A percentile compares a stretch with the other conserved stretches of the same genome.
These are phyloP conservation scores for Nyctereutes procyonoides DNA, from an alignment of 2,113 vertebrate species.

Conservation along the genomic window DNA sequence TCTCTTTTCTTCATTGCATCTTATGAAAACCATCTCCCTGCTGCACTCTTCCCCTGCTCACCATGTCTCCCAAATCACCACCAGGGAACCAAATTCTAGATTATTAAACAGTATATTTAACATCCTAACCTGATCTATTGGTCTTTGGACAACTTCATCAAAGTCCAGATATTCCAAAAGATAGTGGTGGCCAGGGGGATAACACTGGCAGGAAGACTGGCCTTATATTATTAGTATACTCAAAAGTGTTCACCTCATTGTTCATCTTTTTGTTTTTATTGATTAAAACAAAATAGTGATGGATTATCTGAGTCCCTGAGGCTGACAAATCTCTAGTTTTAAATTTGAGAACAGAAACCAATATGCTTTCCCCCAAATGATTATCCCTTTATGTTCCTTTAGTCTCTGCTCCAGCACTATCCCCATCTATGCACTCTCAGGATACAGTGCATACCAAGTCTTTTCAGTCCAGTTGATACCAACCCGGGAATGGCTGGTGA, in stretches of 20 bases:
- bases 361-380: not conserved
- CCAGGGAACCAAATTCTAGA: not conserved
- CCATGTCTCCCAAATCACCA: not conserved
- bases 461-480: not conserved
- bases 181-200: not conserved
- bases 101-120: not conserved
- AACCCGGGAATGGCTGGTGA: not conserved
- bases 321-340: not conserved
- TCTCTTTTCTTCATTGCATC: not conserved
- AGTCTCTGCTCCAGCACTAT: not conserved
- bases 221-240: not conserved
- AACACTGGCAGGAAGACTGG: not conserved
- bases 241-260: not conserved
- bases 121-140: not conserved
- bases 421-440: not conserved
- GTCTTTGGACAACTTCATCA: not conserved
- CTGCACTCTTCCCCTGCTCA: not conserved
- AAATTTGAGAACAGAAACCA: not conserved
- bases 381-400: not conserved
- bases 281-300: not conserved
- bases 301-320: not conserved
- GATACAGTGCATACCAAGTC: not conserved
- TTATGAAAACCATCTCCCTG: not conserved
- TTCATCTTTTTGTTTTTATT: not conserved
- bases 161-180: not conserved